These are phyloP conservation scores for Brachionichthys hirsutus DNA, from an alignment of 2,113 vertebrate genomes.

Conservation along the genomic window DNA sequence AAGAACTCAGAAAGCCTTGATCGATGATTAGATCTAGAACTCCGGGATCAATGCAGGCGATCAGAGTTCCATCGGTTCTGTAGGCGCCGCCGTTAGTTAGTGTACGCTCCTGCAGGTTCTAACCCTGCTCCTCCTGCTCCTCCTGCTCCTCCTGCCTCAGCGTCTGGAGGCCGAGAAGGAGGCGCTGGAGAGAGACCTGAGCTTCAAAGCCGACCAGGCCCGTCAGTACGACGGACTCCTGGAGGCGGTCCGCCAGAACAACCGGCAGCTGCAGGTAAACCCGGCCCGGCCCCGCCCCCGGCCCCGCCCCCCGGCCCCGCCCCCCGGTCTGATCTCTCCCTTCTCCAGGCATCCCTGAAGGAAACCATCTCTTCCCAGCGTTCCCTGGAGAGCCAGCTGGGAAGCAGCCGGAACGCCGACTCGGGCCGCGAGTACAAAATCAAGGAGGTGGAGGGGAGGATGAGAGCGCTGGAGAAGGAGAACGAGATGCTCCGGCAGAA, in stretches of 20 bases:
- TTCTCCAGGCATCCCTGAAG: slow-evolving; percentile 81
- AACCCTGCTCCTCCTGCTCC: background rate
- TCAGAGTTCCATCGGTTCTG: too few species aligned
- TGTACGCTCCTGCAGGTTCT: background rate
- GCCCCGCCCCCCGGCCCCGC: too few species aligned
- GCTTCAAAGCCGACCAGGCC: slow-evolving; percentile 88
- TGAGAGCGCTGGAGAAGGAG: slow-evolving; percentile 87
- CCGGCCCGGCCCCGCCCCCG: too few species aligned
- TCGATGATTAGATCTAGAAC: too few species aligned
- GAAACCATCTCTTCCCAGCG: slow-evolving; percentile 77
- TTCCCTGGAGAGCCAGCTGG: slow-evolving; percentile 82
- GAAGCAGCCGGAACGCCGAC: slow-evolving; percentile 72
- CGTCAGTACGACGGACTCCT: slow-evolving; percentile 87
- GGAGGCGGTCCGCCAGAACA: slow-evolving; percentile 87
- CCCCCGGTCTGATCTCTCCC: too few species aligned
- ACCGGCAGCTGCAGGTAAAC: slow-evolving; percentile 92
- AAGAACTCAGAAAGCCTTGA: too few species aligned
- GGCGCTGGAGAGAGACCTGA: slow-evolving; percentile 85
- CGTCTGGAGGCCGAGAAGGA: slow-evolving; percentile 86
- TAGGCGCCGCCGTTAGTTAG: background rate
- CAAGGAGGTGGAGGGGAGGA: slow-evolving; percentile 87
- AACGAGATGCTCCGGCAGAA: slow-evolving; percentile 87
- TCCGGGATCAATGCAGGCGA: too few species aligned
- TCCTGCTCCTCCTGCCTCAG: slow-evolving; percentile 36
- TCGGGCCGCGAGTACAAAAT: slow-evolving; percentile 84